Evolutionary conservation across 1,140 invertebrate species (phyloP), one percentile per base, ranked within the genome.

Genomic region (Papilio aristodemus): DNA sequence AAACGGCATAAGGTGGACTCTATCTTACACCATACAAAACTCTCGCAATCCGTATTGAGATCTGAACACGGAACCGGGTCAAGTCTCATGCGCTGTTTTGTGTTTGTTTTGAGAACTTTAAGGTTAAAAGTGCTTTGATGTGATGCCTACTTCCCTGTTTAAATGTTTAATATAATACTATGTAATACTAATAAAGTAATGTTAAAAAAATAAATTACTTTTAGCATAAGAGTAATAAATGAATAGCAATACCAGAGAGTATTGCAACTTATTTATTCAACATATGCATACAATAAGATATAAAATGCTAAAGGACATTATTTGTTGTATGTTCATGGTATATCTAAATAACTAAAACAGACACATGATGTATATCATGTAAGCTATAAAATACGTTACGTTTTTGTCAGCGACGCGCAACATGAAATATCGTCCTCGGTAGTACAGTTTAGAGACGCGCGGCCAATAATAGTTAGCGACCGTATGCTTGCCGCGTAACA

Each of bases 381-480:
- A 32, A 54, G 32, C 39, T 41, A 22, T 54, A 54, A 54, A 54
- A 37, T 66, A 67, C 76, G 10, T 96, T 94, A 97, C 97, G 92
- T 97, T 98, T 93, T 98, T 99, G 91, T 98, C 98, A 78, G 95
- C 96, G 67, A 99, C 98, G 81, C 96, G 94, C 43, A 99, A 93
- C 96, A 98, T 98, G 91, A 99, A 99, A 91, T 97, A 98, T 87
- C 97, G 96, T 81, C 96, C 97, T 93, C 98, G 98, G 92, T 97
- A 98, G 90, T 97, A 98, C 76, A 99, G 95, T 93, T 98, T 98
- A 71, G 96, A 97, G 81, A 99, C 98, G 87, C 98, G 95, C 57
- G 98, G 97, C 99, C 99, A 99, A 91, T 98, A 99, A 92, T 99
- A 99, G 90, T 99, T 97, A 74, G 98, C 99, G 77, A 99, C 99